phyloP scores from a whole-genome alignment of 2,888 invertebrate species.

The Andrena haemorrhoa region DNA sequence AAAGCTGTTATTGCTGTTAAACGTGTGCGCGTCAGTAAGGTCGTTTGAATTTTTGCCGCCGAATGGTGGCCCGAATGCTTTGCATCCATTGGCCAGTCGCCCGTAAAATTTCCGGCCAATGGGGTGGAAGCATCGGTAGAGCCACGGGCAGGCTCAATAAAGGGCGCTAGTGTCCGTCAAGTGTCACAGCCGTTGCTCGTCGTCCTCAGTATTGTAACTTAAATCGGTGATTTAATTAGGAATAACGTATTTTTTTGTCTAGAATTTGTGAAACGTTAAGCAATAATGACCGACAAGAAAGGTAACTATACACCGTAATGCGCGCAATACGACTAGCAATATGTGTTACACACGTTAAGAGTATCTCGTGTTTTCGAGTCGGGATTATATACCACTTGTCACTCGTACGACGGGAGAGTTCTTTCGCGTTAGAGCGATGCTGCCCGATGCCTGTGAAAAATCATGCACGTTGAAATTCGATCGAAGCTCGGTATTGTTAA shows the following conservation, averaged over 20 bases:
- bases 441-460: constrained; percentile 61
- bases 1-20: not conserved
- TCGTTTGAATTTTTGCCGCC: constrained; percentile 44
- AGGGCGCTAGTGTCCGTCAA: constrained; percentile 82
- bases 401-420: constrained; percentile 68
- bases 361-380: constrained; percentile 76
- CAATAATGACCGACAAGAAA: constrained; percentile 85
- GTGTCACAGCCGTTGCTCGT: constrained; percentile 80
- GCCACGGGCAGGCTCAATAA: constrained; percentile 78
- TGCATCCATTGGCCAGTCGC: constrained; percentile 41
- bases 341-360: constrained; percentile 68
- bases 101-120: constrained; percentile 48
- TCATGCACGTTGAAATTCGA: constrained; percentile 54
- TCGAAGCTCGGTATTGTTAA: constrained; percentile 38
- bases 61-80: not conserved
- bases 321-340: constrained; percentile 61
- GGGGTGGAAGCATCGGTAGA: constrained; percentile 26
- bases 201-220: constrained; percentile 77
- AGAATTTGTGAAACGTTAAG: constrained; percentile 80
- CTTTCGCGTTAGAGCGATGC: constrained; percentile 55
- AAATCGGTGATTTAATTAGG: constrained; percentile 79
- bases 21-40: not conserved
- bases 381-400: constrained; percentile 75
- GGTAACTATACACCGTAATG: constrained; percentile 81
- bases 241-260: constrained; percentile 77